Evolutionary conservation across 2,888 invertebrate genomes (phyloP).

Genomic region (Apamea sordens): DNA sequence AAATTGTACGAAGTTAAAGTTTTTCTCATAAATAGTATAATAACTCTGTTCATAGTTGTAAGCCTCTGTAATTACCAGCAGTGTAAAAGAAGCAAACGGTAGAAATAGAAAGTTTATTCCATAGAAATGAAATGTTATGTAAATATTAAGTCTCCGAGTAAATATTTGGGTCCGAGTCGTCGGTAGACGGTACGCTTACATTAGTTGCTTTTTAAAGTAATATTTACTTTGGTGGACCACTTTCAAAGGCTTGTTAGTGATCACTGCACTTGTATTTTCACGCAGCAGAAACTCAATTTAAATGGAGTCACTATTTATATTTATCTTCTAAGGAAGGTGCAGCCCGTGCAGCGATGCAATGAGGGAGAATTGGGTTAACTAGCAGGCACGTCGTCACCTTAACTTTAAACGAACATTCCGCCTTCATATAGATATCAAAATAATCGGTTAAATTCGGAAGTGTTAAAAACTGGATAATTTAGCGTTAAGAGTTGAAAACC

Average conservation of each 20-base stretch:
- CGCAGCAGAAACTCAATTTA: constrained; percentile 66
- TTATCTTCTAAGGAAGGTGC: constrained; percentile 51
- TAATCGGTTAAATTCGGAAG: constrained; percentile 44
- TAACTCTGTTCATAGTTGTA: constrained; percentile 30
- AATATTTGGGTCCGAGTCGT: constrained; percentile 80
- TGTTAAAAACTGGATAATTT: constrained; percentile 56
- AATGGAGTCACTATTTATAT: constrained; percentile 62
- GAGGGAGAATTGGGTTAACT: constrained; percentile 54
- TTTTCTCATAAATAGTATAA: constrained; percentile 35
- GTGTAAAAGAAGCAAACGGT: constrained; percentile 48
- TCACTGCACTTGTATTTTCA: constrained; percentile 68
- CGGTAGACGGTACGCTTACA: constrained; percentile 81
- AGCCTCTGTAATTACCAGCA: constrained; percentile 49
- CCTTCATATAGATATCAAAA: constrained; percentile 49
- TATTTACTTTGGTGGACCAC: constrained; percentile 79
- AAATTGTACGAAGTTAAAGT: background rate
- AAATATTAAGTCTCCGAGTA: constrained; percentile 80
- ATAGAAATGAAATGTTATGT: constrained; percentile 81
- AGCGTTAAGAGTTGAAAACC: constrained; percentile 48
- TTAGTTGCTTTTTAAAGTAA: constrained; percentile 79
- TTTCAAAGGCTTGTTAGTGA: constrained; percentile 70
- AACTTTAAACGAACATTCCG: constrained; percentile 38
- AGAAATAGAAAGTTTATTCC: constrained; percentile 78
- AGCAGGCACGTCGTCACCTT: constrained; percentile 45
- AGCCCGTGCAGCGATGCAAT: constrained; percentile 36